Evolutionary conservation across 2,888 invertebrate species (phyloP).

Genomic region (Mimas tiliae): DNA sequence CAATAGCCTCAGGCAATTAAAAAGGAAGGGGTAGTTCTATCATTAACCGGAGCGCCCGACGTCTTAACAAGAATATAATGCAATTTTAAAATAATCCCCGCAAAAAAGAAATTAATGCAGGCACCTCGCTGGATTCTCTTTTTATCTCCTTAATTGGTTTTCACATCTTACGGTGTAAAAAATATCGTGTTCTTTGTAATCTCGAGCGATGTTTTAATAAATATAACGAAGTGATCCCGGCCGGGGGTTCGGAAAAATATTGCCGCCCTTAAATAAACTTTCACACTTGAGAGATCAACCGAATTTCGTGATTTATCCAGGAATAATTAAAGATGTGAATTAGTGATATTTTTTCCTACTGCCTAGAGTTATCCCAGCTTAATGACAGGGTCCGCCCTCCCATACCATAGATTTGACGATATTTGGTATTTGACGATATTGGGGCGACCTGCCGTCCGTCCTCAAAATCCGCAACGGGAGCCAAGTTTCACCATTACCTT

Average conservation of each 20-base stretch:
- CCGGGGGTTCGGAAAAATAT: conserved; percentile 76
- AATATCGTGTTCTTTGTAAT: conserved; percentile 85
- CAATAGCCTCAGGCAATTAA: conserved; percentile 83
- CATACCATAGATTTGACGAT: too few species aligned
- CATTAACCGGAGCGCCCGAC: conserved; percentile 78
- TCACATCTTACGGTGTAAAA: conserved; percentile 84
- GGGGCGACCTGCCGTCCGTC: too few species aligned
- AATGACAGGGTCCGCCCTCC: too few species aligned
- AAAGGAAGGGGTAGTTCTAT: conserved; percentile 83
- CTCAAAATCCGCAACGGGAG: too few species aligned
- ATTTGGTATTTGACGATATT: too few species aligned
- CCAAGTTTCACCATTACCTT: too few species aligned
- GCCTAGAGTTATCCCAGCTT: too few species aligned
- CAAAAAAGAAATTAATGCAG: conserved; percentile 85
- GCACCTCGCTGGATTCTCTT: conserved; percentile 83
- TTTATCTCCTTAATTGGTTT: conserved; percentile 86
- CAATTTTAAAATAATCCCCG: conserved; percentile 85
- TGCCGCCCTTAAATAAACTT: conserved; percentile 80
- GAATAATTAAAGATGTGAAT: conserved; percentile 75
- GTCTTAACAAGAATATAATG: conserved; percentile 85
- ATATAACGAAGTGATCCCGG: conserved; percentile 81
- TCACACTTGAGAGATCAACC: conserved; percentile 83
- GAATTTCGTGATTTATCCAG: conserved; percentile 76
- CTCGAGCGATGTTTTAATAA: conserved; percentile 85
- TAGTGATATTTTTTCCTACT: conserved; percentile 58